A percentile compares a stretch with the other conserved stretches of the same genome.
phyloP scores from a whole-genome alignment of 2,888 invertebrate species.

The Cordilura impudica region DNA sequence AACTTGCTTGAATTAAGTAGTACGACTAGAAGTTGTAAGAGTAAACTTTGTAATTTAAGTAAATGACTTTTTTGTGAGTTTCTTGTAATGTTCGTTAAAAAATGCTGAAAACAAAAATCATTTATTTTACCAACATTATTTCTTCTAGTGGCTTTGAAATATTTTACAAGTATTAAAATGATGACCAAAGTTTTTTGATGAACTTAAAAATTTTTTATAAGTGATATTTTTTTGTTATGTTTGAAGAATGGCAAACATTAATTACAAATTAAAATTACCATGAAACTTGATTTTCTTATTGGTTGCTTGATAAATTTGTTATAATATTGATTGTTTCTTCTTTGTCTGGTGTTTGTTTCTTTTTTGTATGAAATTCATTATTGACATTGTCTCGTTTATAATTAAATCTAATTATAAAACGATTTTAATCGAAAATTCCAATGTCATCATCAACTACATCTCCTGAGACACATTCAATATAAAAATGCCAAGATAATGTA shows the following conservation, averaged over 20 bases:
- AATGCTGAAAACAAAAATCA: not conserved
- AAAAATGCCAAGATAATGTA: too few relatives aligned
- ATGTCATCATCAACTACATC: conserved; percentile 51
- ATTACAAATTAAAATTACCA: conserved; percentile 54
- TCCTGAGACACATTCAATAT: not conserved
- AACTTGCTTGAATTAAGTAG: conserved; percentile 34
- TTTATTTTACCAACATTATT: conserved; percentile 18
- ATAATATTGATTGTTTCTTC: conserved; percentile 31
- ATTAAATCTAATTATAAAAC: conserved; percentile 52
- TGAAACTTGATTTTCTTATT: conserved; percentile 39
- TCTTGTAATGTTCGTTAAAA: not conserved
- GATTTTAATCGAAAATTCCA: conserved; percentile 51
- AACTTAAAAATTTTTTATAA: conserved; percentile 27
- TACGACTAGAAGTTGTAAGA: conserved; percentile 32
- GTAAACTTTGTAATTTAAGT: conserved; percentile 61
- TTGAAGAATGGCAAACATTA: conserved; percentile 22
- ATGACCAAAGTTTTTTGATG: conserved; percentile 41
- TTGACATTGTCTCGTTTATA: conserved; percentile 30
- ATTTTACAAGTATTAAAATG: conserved; percentile 49
- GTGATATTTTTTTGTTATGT: conserved; percentile 4
- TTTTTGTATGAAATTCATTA: conserved; percentile 28
- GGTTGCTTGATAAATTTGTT: conserved; percentile 18
- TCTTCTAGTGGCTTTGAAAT: conserved; percentile 10
- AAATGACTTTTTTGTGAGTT: conserved; percentile 48
- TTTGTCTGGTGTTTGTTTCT: conserved; percentile 4